phyloP scores from a whole-genome alignment of 2,888 invertebrate species.

The Coelinius sp. region DNA sequence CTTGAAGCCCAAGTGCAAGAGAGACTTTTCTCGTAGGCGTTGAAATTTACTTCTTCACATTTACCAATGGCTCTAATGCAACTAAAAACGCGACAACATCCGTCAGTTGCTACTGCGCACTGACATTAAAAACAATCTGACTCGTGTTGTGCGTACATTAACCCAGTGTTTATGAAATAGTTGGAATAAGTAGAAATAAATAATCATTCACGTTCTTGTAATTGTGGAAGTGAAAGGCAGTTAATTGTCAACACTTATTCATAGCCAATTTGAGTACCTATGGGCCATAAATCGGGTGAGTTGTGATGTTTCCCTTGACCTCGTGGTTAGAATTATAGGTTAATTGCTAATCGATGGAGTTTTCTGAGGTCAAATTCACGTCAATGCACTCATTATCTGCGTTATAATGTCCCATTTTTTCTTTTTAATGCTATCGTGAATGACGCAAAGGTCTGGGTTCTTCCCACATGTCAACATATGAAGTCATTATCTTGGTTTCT shows the following conservation, averaged over 20 bases:
- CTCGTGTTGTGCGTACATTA: neutral
- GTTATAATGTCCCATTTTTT: slow-evolving; percentile 10
- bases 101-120: neutral
- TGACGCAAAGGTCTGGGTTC: slow-evolving; percentile 23
- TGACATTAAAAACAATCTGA: slow-evolving; percentile 3
- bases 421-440: slow-evolving; percentile 20
- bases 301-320: slow-evolving; percentile 5
- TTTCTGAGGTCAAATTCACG: neutral
- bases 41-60: slow-evolving; percentile 11
- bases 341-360: neutral
- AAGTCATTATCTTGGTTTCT: neutral
- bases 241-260: slow-evolving; percentile 3
- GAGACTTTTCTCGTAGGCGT: slow-evolving; percentile 4
- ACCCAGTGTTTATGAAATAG: neutral
- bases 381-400: slow-evolving; percentile 21
- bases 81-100: neutral
- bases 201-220: slow-evolving; percentile 1
- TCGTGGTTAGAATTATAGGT: neutral
- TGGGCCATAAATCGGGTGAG: slow-evolving; percentile 22
- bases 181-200: neutral
- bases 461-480: slow-evolving; percentile 3
- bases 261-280: neutral
- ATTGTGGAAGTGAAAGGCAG: slow-evolving; percentile 21
- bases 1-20: neutral
- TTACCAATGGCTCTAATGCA: neutral